Base-by-base conservation (phyloP, 2,888 invertebrate genomes). In the Autographa gamma region DNA sequence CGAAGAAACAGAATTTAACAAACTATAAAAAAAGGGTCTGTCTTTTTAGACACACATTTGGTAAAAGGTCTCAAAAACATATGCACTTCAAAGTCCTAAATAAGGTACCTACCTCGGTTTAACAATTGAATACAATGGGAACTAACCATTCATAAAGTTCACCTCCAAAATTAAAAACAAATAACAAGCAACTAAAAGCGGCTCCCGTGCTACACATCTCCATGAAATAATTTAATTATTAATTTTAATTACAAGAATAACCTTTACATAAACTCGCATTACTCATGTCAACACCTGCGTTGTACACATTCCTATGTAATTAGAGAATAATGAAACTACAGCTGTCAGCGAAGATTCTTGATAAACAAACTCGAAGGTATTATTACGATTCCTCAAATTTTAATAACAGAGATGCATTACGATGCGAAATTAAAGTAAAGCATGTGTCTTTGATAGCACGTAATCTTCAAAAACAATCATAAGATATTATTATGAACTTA, bases 271-370 rank as follows among this genome's bases (percentile, higher is more conserved):
- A 25, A 52, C 48, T 48, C 25, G 25, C 34, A 71, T 67, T 67
- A 56, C 63, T 63, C 41, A 60, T 63, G 62, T 59, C 48, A 25
- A 4, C 77, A 79, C 76, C 77, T 77, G 77, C 76, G 41, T 70
- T 19, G 56, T 60, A 34, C 63, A 32, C 76, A 69, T 79, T 38
- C 69, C 56, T 1, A 19, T 64, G 52, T 80, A 77, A 79, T 77
- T 76, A 71, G 60, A 60, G 59, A 60, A 11, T 63, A 71, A 75
- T 64, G 61, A 58, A 76, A 63, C 14, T 48, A 61, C 19, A 76
- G 64, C 67, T 80, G 80, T 77, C 63, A 62, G 56, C 34, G 14
- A 5, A 64, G 62, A 63, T 77, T 19, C 16, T 62, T 67, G 64
- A 70, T 79, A 65, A 67, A 16, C 16, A 11, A 43, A 43, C 14